Evolutionary conservation across 2,888 invertebrate genomes (phyloP).

Genomic region (Ferdinandea cuprea): DNA sequence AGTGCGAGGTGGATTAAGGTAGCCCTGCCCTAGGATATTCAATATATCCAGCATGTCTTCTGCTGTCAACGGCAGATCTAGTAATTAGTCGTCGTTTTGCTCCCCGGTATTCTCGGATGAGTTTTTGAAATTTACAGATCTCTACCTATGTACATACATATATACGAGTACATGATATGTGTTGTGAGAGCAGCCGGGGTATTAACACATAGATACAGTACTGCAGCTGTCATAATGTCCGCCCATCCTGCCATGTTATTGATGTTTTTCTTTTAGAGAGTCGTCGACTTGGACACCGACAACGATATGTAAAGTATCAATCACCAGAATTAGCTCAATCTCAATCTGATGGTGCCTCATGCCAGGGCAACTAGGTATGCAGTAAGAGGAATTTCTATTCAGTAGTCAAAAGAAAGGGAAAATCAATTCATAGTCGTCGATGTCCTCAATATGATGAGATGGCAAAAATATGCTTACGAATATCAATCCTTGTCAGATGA

Average conservation of each 20-base stretch:
- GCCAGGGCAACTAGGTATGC: conserved; percentile 21
- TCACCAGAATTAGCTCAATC: conserved; percentile 66
- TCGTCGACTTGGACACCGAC: background rate
- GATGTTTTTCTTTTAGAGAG: conserved; percentile 23
- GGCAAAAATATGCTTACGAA: conserved; percentile 73
- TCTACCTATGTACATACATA: background rate
- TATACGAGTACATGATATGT: conserved; percentile 16
- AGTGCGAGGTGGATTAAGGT: conserved; percentile 26
- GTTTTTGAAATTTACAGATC: background rate
- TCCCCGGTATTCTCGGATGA: conserved; percentile 30
- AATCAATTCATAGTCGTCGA: too few species aligned
- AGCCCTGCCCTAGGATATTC: conserved; percentile 46
- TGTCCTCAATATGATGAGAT: conserved; percentile 45
- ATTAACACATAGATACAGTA: conserved; percentile 61
- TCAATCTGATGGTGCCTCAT: conserved; percentile 60
- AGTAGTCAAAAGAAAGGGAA: conserved; percentile 41
- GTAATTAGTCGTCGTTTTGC: conserved; percentile 61
- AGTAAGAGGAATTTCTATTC: conserved; percentile 51
- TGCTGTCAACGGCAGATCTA: conserved; percentile 56
- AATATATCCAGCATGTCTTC: conserved; percentile 58
- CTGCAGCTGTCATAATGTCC: conserved; percentile 48
- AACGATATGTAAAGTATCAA: conserved; percentile 51
- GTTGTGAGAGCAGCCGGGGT: too few species aligned
- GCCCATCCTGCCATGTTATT: background rate
- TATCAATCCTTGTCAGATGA: conserved; percentile 73